Conservation (phyloP, 2,113 vertebrate genomes). For the Natator depressus region DNA sequence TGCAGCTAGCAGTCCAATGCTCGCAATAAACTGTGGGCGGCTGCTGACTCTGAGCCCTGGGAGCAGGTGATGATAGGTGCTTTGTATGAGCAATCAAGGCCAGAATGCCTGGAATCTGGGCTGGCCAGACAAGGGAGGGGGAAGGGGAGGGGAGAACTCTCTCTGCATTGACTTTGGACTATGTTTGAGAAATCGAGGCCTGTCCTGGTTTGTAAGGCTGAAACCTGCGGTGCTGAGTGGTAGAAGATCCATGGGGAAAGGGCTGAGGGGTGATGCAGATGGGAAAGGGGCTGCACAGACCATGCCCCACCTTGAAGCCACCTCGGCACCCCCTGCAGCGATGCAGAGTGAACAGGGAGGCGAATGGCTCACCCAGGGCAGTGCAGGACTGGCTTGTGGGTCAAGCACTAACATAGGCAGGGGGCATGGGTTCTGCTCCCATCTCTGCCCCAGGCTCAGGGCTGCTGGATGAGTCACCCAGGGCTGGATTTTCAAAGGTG, state of each 20-base stretch:
- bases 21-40: neutral
- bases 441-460: neutral
- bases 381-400: neutral
- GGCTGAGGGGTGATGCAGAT: too few relatives aligned
- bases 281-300: neutral
- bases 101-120: neutral
- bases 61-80: neutral
- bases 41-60: neutral
- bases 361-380: too few relatives aligned
- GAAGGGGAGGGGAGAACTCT: neutral
- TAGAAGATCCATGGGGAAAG: neutral
- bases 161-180: neutral
- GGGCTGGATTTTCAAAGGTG: neutral
- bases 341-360: neutral
- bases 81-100: neutral
- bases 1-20: neutral
- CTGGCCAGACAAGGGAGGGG: neutral
- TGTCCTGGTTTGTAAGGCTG: neutral
- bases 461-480: neutral
- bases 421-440: neutral
- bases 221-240: neutral
- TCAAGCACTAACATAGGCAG: neutral
- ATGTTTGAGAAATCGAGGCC: neutral
- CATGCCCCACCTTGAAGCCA: neutral
- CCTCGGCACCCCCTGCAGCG: neutral